Evolutionary conservation across 2,888 invertebrate species (phyloP), one percentile per base, ranked within the genome.

Genomic region (Torymus texanus): DNA sequence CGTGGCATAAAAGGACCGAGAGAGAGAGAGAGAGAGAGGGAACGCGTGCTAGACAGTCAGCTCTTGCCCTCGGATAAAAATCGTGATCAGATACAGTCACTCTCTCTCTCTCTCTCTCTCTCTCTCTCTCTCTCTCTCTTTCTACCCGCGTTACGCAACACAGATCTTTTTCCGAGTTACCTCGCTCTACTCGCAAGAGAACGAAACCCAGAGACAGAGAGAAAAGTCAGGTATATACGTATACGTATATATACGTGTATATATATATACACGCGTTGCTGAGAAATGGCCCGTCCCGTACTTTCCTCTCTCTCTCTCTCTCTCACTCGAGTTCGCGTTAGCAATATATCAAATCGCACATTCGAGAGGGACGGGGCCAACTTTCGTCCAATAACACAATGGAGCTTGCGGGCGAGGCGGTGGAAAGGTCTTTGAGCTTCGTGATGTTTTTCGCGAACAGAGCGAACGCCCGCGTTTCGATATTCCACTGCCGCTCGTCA

Each of bases 351-450:
- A 87, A 87, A 87, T 84, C 82, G 29, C 29, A 29, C 29, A 29
- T 29, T 0, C 83, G 84, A 82, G 83, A 21, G 51, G 84, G 24
- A 29, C 3, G 29, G 24, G 84, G 83, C 84, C 86, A 86, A 88
- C 86, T 87, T 87, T 87, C 84, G 86, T 86, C 85, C 86, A 85
- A 86, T 87, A 87, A 85, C 84, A 83, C 81, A 83, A 84, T 83
- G 85, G 83, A 29, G 29, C 29, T 2, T 2, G 29, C 4, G 29
- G 4, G 29, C 2, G 24, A 29, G 29, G 4, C 4, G 29, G 29
- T 82, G 82, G 84, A 84, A 83, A 84, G 58, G 41, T 29, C 56
- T 70, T 70, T 56, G 53, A 75, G 51, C 70, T 58, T 29, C 29
- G 29, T 29, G 29, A 5, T 29, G 3, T 59, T 65, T 58, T 21